These are phyloP conservation scores for Brachionus asplanchnoidis DNA, from an alignment of 1,140 invertebrate genomes.

Conservation along the genomic window DNA sequence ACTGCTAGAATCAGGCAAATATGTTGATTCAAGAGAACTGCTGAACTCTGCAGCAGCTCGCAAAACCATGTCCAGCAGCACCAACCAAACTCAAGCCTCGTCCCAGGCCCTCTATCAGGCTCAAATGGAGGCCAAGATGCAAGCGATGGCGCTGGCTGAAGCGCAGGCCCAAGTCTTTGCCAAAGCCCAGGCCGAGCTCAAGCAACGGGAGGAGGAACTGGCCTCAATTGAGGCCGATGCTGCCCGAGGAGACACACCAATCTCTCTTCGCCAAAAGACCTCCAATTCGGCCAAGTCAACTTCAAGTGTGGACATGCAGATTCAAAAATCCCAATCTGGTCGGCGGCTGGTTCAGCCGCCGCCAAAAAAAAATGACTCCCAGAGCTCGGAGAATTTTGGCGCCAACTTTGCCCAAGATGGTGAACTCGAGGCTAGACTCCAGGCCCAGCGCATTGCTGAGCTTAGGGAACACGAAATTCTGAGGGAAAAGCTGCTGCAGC, in stretches of 20 bases:
- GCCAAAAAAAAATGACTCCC: background rate
- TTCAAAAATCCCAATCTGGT: conserved; percentile 19
- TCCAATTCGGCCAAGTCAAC: background rate
- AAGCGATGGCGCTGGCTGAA: background rate
- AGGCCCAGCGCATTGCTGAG: background rate
- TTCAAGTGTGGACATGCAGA: background rate
- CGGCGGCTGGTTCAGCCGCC: background rate
- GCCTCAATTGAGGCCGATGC: conserved; percentile 15
- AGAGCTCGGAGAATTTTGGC: background rate
- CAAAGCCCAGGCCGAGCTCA: background rate
- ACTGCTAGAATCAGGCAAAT: conserved; percentile 13
- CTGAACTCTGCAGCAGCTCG: background rate
- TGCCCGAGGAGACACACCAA: background rate
- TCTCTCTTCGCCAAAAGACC: background rate
- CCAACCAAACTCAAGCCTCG: background rate
- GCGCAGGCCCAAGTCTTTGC: background rate
- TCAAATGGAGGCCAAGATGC: background rate
- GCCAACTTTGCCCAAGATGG: background rate
- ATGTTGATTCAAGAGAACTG: conserved; percentile 14
- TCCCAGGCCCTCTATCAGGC: background rate
- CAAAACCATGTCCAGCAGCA: background rate
- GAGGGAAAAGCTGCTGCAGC: background rate
- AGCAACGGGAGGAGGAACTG: conserved; percentile 2
- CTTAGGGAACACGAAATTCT: conserved; percentile 1
- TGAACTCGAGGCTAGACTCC: background rate